A percentile compares a stretch with the other conserved stretches of the same genome.
Evolutionary conservation across 1,140 invertebrate species (phyloP).

Genomic region (Papilio dardanus): DNA sequence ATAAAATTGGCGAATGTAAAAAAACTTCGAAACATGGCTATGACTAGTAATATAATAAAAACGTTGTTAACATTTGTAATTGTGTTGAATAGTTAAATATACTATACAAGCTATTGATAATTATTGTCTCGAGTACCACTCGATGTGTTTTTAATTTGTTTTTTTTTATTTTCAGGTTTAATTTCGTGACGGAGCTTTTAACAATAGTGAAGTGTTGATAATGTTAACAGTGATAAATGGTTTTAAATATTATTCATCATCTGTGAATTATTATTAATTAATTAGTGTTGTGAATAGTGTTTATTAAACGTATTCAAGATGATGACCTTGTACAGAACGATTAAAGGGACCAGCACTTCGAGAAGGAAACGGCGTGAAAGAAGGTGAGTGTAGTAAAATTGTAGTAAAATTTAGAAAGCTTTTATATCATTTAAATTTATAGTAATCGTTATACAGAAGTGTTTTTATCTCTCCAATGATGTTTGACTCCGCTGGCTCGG

Average conservation of each 20-base stretch:
- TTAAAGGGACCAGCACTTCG: slow-evolving; percentile 72
- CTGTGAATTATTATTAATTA: slow-evolving; percentile 38
- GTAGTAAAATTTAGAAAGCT: too few species aligned
- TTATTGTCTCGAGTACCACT: too few species aligned
- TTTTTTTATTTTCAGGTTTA: too few species aligned
- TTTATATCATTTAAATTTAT: background rate
- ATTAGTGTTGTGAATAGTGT: slow-evolving; percentile 45
- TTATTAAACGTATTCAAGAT: slow-evolving; percentile 57
- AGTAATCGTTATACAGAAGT: too few species aligned
- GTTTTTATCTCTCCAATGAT: too few species aligned
- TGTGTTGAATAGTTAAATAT: too few species aligned
- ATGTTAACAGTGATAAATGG: slow-evolving; percentile 36
- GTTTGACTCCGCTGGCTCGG: too few species aligned
- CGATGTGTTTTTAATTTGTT: too few species aligned
- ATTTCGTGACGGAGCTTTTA: too few species aligned
- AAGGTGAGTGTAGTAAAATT: slow-evolving; percentile 64
- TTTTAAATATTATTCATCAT: background rate
- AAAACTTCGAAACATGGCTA: background rate
- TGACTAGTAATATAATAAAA: too few species aligned
- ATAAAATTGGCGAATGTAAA: background rate
- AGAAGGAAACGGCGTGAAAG: slow-evolving; percentile 75
- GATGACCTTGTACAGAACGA: slow-evolving; percentile 78
- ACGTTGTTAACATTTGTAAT: background rate
- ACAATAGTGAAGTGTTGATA: too few species aligned
- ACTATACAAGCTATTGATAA: too few species aligned